These are phyloP conservation scores for Ichneumon xanthorius DNA, from an alignment of 2,888 invertebrate genomes.

Conservation along the genomic window DNA sequence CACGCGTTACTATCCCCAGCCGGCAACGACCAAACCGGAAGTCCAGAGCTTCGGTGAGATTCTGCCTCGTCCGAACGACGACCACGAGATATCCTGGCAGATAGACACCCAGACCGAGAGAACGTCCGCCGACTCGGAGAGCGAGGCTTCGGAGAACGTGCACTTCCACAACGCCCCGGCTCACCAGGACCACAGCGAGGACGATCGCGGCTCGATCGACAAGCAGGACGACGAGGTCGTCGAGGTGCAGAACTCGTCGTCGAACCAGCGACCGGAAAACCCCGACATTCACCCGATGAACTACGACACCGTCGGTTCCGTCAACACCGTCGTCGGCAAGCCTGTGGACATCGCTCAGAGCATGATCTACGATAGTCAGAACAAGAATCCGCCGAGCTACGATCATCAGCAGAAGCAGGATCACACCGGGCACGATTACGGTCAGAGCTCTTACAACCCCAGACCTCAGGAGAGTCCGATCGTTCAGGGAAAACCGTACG, in stretches of 20 bases:
- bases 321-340: conserved; percentile 72
- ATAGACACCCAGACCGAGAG: conserved; percentile 69
- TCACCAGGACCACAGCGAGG: conserved; percentile 50
- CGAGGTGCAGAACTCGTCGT: conserved; percentile 17
- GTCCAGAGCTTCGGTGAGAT: conserved; percentile 73
- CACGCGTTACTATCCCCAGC: conserved; percentile 71
- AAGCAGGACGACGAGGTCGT: conserved; percentile 50
- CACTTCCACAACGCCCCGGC: conserved; percentile 59
- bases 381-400: conserved; percentile 69
- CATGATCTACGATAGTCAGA: conserved; percentile 64
- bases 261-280: not conserved
- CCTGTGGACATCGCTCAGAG: conserved; percentile 71
- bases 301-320: conserved; percentile 67
- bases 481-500: conserved; percentile 74
- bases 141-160: conserved; percentile 68
- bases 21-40: conserved; percentile 68
- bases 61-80: conserved; percentile 64
- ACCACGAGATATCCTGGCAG: conserved; percentile 65
- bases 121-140: conserved; percentile 61
- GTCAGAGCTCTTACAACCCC: conserved; percentile 66
- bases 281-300: conserved; percentile 45
- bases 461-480: conserved; percentile 63
- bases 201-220: conserved; percentile 39
- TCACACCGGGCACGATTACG: conserved; percentile 38
- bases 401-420: conserved; percentile 61